Percentiles rank a stretch among this genome's conserved stretches.
Conservation (phyloP, 30 jellyfish, hydroid and myxozoan species). For the Sanderia malayensis region DNA sequence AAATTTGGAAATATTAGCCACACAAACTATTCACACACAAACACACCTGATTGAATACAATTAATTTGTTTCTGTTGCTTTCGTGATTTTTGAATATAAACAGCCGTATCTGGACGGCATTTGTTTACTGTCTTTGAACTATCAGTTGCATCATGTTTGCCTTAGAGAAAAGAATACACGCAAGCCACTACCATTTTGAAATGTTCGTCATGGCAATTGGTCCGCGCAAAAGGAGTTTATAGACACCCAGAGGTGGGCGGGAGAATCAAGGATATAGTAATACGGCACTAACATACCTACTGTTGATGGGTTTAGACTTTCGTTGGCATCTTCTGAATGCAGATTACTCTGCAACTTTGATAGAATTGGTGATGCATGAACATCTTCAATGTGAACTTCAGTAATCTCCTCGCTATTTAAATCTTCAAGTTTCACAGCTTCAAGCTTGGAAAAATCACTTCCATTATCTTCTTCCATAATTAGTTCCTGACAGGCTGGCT, state of each 20-base stretch:
- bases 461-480: not conserved
- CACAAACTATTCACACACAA: no score
- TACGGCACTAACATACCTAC: no score
- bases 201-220: no score
- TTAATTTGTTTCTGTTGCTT: conserved; percentile 48
- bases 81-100: conserved; percentile 48
- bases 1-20: not conserved
- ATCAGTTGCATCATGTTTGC: not conserved
- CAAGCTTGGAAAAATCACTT: conserved; percentile 4
- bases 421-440: conserved; percentile 15
- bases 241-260: no score
- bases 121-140: not conserved
- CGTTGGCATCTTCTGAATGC: no score
- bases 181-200: no score
- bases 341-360: no score
- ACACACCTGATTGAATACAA: conserved; percentile 66
- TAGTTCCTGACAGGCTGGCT: not conserved
- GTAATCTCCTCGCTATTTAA: conserved; percentile 32
- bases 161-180: not conserved
- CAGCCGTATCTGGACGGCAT: conserved; percentile 34
- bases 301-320: no score
- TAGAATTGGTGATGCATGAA: conserved; percentile 13
- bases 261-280: no score
- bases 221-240: no score
- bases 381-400: conserved; percentile 33